These are phyloP conservation scores for Cryptus viduatorius DNA, from an alignment of 2,888 invertebrate species.

Conservation along the genomic window DNA sequence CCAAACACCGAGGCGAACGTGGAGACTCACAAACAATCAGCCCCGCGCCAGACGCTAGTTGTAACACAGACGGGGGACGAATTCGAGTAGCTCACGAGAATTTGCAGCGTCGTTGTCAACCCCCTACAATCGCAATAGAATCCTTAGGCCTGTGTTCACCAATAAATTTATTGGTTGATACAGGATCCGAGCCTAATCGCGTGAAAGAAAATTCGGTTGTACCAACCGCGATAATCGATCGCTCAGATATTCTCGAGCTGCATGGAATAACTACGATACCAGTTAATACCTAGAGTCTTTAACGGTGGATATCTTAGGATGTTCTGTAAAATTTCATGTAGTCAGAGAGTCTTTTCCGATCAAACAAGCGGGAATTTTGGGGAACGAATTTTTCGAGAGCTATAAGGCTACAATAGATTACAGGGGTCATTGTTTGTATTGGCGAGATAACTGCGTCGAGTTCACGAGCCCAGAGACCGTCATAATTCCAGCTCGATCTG, in stretches of 20 bases:
- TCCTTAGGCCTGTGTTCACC: slow-evolving; percentile 1
- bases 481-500: too few relatives aligned
- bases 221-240: slow-evolving; percentile 12
- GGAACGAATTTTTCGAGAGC: too few relatives aligned
- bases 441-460: too few relatives aligned
- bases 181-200: slow-evolving; percentile 39
- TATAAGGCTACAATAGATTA: too few relatives aligned
- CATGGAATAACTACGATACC: slow-evolving; percentile 12
- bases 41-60: slow-evolving; percentile 1
- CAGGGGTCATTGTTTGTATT: too few relatives aligned
- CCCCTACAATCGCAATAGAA: slow-evolving; percentile 20
- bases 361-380: too few relatives aligned
- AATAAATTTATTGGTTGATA: slow-evolving; percentile 29
- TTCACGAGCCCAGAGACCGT: too few relatives aligned
- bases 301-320: too few relatives aligned
- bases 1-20: slow-evolving; percentile 14
- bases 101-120: slow-evolving; percentile 28
- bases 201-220: slow-evolving; percentile 17
- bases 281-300: too few relatives aligned
- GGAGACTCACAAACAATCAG: slow-evolving; percentile 17
- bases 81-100: slow-evolving; percentile 40
- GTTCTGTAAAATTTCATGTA: too few relatives aligned
- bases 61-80: slow-evolving; percentile 28
- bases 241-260: slow-evolving; percentile 22
- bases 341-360: too few relatives aligned